phyloP scores from a whole-genome alignment of 2,113 vertebrate species.

The Irena cyanogastra region DNA sequence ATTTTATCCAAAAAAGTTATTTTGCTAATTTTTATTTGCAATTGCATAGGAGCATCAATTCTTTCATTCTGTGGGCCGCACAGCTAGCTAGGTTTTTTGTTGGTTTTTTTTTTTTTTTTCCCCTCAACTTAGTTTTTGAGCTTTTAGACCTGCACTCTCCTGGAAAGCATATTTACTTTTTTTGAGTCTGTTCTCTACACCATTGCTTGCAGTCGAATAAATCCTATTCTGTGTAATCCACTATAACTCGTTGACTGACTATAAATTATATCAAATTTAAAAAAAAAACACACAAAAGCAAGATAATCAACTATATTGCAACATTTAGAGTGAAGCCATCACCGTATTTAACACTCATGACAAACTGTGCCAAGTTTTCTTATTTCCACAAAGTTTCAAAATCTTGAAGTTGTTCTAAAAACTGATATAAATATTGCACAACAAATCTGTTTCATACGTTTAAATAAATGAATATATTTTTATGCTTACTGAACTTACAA shows the following conservation, averaged over 20 bases:
- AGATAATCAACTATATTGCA: not conserved
- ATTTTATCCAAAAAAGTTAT: not conserved
- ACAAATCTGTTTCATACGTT: conserved; percentile 5
- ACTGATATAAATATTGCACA: conserved; percentile 22
- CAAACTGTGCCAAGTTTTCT: not conserved
- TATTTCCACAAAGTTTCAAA: conserved; percentile 14
- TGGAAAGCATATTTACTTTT: too few relatives aligned
- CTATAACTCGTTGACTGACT: too few relatives aligned
- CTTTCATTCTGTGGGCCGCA: not conserved
- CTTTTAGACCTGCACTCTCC: too few relatives aligned
- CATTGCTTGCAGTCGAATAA: too few relatives aligned
- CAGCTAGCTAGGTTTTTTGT: conserved; percentile 13
- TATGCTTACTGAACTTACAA: not conserved
- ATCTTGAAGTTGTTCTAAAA: conserved; percentile 27
- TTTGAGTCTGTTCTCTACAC: too few relatives aligned
- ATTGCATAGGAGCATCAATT: conserved; percentile 25
- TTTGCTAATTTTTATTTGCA: not conserved
- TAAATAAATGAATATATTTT: conserved; percentile 14
- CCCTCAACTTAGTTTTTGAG: too few relatives aligned
- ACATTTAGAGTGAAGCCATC: not conserved
- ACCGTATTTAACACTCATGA: not conserved
- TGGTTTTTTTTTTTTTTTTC: too few relatives aligned
- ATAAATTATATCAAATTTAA: conserved; percentile 1
- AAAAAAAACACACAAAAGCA: not conserved
- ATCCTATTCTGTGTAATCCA: too few relatives aligned